Evolutionary conservation across 2,888 invertebrate genomes (phyloP), one percentile per base, ranked within the genome.

Genomic region (Habroteleia sp.): DNA sequence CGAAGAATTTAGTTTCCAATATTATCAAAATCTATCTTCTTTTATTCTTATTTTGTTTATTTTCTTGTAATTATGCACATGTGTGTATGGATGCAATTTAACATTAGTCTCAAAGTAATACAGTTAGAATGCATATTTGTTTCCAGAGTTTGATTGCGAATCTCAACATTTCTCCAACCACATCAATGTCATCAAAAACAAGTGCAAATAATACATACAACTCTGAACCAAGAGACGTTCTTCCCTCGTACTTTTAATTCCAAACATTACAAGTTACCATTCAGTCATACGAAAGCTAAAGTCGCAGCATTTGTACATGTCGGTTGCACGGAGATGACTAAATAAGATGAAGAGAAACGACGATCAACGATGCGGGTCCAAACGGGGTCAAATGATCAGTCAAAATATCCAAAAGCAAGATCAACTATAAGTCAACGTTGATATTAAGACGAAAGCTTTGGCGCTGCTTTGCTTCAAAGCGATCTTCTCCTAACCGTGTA

Each of bases 401-500:
- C 39, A 37, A 48, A 48, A 29, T 27, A 16, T 29, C 46, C 37
- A 60, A 37, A 60, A 60, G 37, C 46, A 16, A 27, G 37, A 20
- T 60, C 60, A 62, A 48, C 25, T 46, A 35, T 44, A 41, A 13
- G 8, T 63, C 41, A 52, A 62, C 41, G 46, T 29, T 48, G 63
- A 39, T 46, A 60, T 11, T 33, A 62, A 29, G 54, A 46, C 50
- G 72, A 58, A 72, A 63, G 72, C 72, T 68, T 66, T 56, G 35
- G 8, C 54, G 31, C 35, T 23, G 44, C 46, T 1, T 37, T 46
- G 58, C 17, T 65, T 81, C 76, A 58, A 37, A 46, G 77, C 50
- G 62, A 14, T 77, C 69, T 79, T 78, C 75, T 80, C 88, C 89
- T 87, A 91, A 92, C 92, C 92, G 87, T 92, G 91, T 48, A 93